Evolutionary conservation across 2,113 vertebrate species (phyloP).

Genomic region (Marmota flaviventris): DNA sequence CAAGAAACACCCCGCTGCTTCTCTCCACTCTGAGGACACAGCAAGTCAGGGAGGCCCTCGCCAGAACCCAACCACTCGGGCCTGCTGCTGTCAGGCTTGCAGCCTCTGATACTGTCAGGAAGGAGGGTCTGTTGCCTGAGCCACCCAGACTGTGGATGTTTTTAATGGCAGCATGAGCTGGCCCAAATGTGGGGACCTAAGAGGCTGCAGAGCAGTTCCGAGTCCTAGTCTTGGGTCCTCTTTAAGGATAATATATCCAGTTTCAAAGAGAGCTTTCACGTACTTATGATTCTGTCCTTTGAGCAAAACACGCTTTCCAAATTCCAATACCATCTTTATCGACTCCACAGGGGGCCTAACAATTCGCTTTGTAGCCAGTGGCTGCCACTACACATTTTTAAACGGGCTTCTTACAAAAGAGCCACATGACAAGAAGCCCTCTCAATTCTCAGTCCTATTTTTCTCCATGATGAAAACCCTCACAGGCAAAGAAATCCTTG

Average conservation of each 20-base stretch:
- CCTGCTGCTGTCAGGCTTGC: background rate
- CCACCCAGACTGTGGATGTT: background rate
- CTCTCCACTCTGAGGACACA: background rate
- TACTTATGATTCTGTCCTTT: background rate
- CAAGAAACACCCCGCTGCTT: too few species aligned
- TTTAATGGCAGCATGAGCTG: background rate
- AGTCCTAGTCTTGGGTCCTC: background rate
- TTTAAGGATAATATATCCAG: background rate
- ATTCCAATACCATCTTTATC: background rate
- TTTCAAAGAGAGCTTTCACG: background rate
- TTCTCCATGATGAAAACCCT: conserved; percentile 47
- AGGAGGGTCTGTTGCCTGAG: background rate
- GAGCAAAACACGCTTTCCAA: background rate
- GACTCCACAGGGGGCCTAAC: background rate
- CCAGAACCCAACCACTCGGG: fast-evolving
- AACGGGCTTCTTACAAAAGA: background rate
- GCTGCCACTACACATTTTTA: background rate
- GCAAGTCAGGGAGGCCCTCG: background rate
- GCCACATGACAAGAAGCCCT: background rate
- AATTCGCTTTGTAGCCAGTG: background rate
- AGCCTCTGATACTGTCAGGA: background rate
- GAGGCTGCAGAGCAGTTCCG: background rate
- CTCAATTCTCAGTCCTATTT: conserved; percentile 36
- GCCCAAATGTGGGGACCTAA: too few species aligned
- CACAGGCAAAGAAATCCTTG: conserved; percentile 13